These are phyloP conservation scores for Corydoras sp. DNA, from an alignment of 2,113 vertebrate species.

Conservation along the genomic window DNA sequence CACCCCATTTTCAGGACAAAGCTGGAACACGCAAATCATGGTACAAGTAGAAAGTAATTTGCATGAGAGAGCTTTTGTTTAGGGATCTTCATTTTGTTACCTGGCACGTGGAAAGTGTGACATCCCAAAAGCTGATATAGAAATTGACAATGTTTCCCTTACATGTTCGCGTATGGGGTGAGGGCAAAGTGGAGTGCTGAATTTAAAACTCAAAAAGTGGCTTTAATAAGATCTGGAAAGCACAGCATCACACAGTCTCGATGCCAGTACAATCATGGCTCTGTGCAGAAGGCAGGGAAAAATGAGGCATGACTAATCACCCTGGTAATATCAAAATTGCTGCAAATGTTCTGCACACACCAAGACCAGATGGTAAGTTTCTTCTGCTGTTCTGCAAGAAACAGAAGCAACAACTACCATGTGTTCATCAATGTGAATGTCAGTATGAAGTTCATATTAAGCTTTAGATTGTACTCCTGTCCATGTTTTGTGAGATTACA, in stretches of 20 bases:
- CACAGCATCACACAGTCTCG: neutral
- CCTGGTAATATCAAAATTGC: conserved; percentile 46
- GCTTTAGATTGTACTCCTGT: neutral
- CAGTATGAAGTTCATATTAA: conserved; percentile 18
- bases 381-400: conserved; percentile 39
- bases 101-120: too few relatives aligned
- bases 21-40: too few relatives aligned
- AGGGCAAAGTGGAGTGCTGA: too few relatives aligned
- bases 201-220: too few relatives aligned
- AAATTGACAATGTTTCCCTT: too few relatives aligned
- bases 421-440: conserved; percentile 48
- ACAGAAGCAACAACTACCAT: conserved; percentile 48
- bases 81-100: too few relatives aligned
- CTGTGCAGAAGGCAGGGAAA: conserved; percentile 30
- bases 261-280: conserved; percentile 10
- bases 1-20: too few relatives aligned
- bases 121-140: too few relatives aligned
- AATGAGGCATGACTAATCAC: conserved; percentile 49
- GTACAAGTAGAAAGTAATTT: too few relatives aligned
- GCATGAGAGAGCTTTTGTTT: too few relatives aligned
- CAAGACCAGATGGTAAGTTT: conserved; percentile 50
- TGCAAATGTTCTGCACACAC: conserved; percentile 43
- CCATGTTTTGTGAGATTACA: conserved; percentile 3
- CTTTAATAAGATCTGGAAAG: neutral
- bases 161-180: too few relatives aligned